Conservation (phyloP, 1,140 invertebrate genomes). For the Eumeta japonica region DNA sequence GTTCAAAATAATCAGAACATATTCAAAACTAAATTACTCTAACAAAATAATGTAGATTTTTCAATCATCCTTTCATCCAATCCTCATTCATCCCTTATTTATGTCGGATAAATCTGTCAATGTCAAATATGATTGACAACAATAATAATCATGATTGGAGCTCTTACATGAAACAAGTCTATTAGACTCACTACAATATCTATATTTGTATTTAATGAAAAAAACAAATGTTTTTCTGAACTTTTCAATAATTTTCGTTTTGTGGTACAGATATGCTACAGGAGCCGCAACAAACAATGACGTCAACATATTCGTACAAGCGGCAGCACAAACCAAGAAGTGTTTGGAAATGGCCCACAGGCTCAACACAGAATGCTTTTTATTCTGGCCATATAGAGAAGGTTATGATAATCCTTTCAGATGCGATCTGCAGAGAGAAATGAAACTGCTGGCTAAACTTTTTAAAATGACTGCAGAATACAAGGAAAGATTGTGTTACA, state of each 20-base stretch:
- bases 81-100: too few species aligned
- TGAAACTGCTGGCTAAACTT: slow-evolving; percentile 63
- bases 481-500: slow-evolving; percentile 65
- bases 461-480: slow-evolving; percentile 64
- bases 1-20: too few species aligned
- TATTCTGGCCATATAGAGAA: slow-evolving; percentile 64
- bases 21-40: too few species aligned
- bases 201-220: background rate
- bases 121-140: too few species aligned
- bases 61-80: too few species aligned
- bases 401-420: slow-evolving; percentile 63
- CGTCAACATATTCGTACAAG: slow-evolving; percentile 60
- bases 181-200: slow-evolving; percentile 1
- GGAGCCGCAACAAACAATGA: slow-evolving; percentile 64
- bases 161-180: background rate
- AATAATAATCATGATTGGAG: background rate
- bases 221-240: too few species aligned
- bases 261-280: slow-evolving; percentile 60
- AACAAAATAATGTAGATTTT: too few species aligned
- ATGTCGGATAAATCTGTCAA: too few species aligned
- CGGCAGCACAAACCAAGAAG: slow-evolving; percentile 65
- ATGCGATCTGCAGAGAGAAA: slow-evolving; percentile 61
- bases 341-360: slow-evolving; percentile 64
- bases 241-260: too few species aligned
- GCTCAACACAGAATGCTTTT: slow-evolving; percentile 63